phyloP scores from a whole-genome alignment of 2,888 invertebrate species.

The Drosophila buzzatii region DNA sequence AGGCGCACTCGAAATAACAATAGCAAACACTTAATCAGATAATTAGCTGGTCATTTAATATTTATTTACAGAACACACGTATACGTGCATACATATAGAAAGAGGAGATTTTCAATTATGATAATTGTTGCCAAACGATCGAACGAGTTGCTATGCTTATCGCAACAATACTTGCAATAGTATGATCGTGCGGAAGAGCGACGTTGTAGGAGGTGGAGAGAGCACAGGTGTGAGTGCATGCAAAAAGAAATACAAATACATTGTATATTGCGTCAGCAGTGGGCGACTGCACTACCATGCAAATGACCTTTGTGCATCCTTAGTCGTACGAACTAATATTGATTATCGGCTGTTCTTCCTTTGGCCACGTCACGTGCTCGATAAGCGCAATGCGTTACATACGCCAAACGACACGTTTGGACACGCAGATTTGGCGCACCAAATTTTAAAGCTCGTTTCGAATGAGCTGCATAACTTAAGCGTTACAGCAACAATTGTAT shows the following conservation, averaged over 20 bases:
- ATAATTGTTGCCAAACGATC: conserved; percentile 76
- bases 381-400: conserved; percentile 35
- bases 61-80: background rate
- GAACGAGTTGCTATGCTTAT: conserved; percentile 43
- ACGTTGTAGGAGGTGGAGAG: background rate
- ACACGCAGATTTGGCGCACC: conserved; percentile 23
- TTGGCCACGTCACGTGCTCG: conserved; percentile 49
- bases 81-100: background rate
- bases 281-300: conserved; percentile 16
- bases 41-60: conserved; percentile 54
- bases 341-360: background rate
- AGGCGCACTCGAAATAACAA: conserved; percentile 28
- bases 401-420: conserved; percentile 40
- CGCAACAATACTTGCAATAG: conserved; percentile 8
- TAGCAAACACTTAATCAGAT: conserved; percentile 50
- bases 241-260: conserved; percentile 23
- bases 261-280: conserved; percentile 43
- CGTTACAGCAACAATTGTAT: conserved; percentile 8
- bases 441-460: conserved; percentile 34
- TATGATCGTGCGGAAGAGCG: background rate
- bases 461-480: conserved; percentile 52
- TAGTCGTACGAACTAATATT: conserved; percentile 5
- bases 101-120: conserved; percentile 49
- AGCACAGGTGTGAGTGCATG: conserved; percentile 29
- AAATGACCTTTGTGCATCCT: conserved; percentile 61